Evolutionary conservation across 2,888 invertebrate species (phyloP), one percentile per base, ranked within the genome.

Genomic region (Eupeodes luniger): DNA sequence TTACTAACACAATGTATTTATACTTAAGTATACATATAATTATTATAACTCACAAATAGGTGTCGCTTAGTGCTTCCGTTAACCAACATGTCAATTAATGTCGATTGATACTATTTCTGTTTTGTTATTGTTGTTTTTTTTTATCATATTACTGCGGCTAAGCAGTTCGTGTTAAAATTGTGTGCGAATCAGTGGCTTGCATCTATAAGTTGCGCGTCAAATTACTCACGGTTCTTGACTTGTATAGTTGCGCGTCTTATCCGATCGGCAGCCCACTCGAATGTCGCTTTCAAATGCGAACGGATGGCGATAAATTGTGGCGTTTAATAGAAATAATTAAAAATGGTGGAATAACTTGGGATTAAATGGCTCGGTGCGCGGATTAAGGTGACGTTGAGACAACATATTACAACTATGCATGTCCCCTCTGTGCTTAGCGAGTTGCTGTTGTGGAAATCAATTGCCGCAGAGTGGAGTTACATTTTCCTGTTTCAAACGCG

Each of bases 81-180:
- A 67, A 80, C 79, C 79, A 75, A 80, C 86, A 87, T 83, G 86
- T 80, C 86, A 86, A 86, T 86, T 86, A 83, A 70, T 69, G 61
- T 51, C 79, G 79, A 83, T 87, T 80, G 76, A 83, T 69, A 76
- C 11, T 44, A 44, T 44, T 40, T 62, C 12, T 4, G 27, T 27
- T 40, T 6, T 19, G 12, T 5, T 14, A 5, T 12, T 47, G 4
- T 59, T 55, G 12, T 59, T 61, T 44, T 66, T 0, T 80, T 76
- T 72, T 83, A 77, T 87, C 84, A 74, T 69, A 59, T 19, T 47
- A 61, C 34, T 81, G 83, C 77, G 87, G 84, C 81, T 81, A 87
- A 84, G 87, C 83, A 84, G 80, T 87, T 84, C 83, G 76, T 81
- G 84, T 77, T 77, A 75, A 80, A 80, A 67, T 81, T 84, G 64